A percentile compares a stretch with the other conserved stretches of the same genome.
phyloP scores from a whole-genome alignment of 2,113 vertebrate species.

The Egretta garzetta region DNA sequence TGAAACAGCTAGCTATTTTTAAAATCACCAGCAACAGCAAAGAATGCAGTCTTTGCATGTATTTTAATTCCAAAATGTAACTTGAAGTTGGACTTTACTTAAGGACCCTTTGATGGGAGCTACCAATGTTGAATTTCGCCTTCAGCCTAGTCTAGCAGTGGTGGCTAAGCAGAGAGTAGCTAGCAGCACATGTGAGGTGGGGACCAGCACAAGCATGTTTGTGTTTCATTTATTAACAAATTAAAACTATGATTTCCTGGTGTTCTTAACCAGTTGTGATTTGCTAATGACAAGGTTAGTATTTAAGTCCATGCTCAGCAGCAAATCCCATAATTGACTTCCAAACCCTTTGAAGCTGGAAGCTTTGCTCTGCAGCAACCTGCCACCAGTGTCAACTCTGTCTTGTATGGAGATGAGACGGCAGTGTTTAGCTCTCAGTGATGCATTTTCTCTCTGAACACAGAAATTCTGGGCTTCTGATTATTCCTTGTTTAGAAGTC shows the following conservation, averaged over 20 bases:
- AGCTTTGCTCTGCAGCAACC: neutral
- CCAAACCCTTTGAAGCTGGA: neutral
- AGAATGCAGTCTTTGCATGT: neutral
- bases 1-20: neutral
- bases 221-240: neutral
- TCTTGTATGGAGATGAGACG: neutral
- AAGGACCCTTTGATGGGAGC: accelerated
- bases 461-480: neutral
- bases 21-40: neutral
- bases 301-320: neutral
- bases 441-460: neutral
- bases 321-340: neutral
- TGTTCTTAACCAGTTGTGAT: neutral
- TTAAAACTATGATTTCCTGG: neutral
- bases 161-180: neutral
- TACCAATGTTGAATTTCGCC: neutral
- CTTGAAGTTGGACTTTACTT: neutral
- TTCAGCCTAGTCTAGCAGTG: neutral
- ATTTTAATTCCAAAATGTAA: neutral
- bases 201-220: neutral
- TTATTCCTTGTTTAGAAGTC: neutral
- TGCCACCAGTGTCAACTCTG: neutral
- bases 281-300: neutral
- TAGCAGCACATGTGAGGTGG: neutral
- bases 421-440: neutral